Evolutionary conservation across 2,113 vertebrate genomes (phyloP).

Genomic region (Myotis davidii): DNA sequence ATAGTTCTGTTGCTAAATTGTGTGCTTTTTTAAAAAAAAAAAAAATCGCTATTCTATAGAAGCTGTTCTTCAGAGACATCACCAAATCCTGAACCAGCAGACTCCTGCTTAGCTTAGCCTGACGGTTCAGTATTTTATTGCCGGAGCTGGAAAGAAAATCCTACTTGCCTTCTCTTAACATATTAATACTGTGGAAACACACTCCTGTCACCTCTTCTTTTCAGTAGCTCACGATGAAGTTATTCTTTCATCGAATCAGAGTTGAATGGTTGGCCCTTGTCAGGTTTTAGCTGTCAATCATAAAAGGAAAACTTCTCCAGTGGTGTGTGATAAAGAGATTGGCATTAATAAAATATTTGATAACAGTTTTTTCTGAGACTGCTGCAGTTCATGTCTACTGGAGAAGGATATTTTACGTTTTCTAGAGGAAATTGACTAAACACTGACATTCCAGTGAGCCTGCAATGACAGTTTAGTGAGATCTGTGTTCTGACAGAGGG

Average conservation of each 20-base stretch:
- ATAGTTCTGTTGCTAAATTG: background rate
- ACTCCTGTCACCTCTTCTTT: background rate
- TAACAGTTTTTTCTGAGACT: background rate
- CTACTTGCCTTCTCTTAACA: constrained; percentile 22
- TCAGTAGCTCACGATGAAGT: background rate
- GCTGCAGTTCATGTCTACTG: background rate
- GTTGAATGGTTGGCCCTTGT: background rate
- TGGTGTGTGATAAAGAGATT: background rate
- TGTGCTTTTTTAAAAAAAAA: too few relatives aligned
- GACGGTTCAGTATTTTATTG: constrained; percentile 28
- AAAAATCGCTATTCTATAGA: background rate
- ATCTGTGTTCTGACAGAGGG: background rate
- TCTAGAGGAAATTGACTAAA: constrained; percentile 14
- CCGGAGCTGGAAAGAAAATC: background rate
- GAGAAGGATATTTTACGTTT: background rate
- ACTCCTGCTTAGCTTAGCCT: constrained; percentile 13
- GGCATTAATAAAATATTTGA: constrained; percentile 41
- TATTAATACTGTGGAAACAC: background rate
- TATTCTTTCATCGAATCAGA: background rate
- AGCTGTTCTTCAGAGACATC: background rate
- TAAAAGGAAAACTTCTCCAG: background rate
- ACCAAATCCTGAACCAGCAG: background rate
- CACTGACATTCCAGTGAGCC: background rate
- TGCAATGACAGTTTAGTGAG: background rate
- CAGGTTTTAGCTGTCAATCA: constrained; percentile 9